Evolutionary conservation across 2,888 invertebrate species (phyloP).

Genomic region (Heliothis peltigera): DNA sequence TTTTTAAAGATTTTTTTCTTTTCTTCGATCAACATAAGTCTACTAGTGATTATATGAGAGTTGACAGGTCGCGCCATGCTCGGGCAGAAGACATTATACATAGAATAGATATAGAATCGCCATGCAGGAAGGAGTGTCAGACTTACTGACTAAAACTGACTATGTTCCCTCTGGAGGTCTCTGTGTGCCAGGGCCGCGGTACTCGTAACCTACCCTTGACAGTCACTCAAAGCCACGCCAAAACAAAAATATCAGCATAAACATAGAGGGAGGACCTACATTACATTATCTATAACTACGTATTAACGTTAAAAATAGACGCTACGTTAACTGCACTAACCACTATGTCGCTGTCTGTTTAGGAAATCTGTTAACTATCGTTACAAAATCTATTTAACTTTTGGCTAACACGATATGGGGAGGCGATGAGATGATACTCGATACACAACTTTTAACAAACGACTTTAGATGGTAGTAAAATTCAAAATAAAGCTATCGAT

Average conservation of each 20-base stretch:
- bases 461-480: neutral
- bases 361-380: slow-evolving; percentile 71
- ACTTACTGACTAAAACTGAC: too few species aligned
- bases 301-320: slow-evolving; percentile 54
- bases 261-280: slow-evolving; percentile 61
- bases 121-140: too few species aligned
- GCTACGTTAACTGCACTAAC: slow-evolving; percentile 70
- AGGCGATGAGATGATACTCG: neutral
- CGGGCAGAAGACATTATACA: too few species aligned
- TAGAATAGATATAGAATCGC: too few species aligned
- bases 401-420: slow-evolving; percentile 30
- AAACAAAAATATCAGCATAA: slow-evolving; percentile 52
- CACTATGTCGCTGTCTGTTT: slow-evolving; percentile 77
- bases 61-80: too few species aligned
- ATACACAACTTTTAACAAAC: slow-evolving; percentile 17
- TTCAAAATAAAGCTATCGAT: neutral
- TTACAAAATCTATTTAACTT: slow-evolving; percentile 61
- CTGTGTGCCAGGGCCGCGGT: too few species aligned
- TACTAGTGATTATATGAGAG: too few species aligned
- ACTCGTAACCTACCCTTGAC: too few species aligned
- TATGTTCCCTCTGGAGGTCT: too few species aligned
- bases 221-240: slow-evolving; percentile 54
- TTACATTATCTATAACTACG: slow-evolving; percentile 52
- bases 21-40: too few species aligned
- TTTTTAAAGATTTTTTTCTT: too few species aligned